These are phyloP conservation scores for Papilio protenor DNA, from an alignment of 2,888 invertebrate species.

Conservation along the genomic window DNA sequence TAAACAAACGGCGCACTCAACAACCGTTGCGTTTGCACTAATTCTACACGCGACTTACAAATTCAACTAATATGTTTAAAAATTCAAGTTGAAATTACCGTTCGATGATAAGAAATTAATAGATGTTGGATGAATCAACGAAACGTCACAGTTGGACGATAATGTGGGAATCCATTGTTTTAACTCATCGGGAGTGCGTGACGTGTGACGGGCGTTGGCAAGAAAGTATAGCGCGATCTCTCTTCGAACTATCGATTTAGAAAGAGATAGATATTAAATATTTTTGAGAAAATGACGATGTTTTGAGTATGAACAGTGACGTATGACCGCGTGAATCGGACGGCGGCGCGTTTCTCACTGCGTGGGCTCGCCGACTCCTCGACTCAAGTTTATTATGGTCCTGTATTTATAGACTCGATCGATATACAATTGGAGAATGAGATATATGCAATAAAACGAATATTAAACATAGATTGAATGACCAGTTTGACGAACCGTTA, in stretches of 20 bases:
- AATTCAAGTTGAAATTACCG: constrained; percentile 25
- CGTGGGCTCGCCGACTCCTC: constrained; percentile 53
- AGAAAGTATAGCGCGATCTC: constrained; percentile 24
- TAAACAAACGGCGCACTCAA: constrained; percentile 26
- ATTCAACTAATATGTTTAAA: constrained; percentile 10
- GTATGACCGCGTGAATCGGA: constrained; percentile 51
- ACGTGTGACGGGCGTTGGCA: constrained; percentile 26
- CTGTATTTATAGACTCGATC: constrained; percentile 71
- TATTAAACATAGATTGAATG: constrained; percentile 46
- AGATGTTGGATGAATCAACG: constrained; percentile 46
- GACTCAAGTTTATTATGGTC: constrained; percentile 60
- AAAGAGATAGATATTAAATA: constrained; percentile 26
- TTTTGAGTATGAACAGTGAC: constrained; percentile 39
- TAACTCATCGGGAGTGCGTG: constrained; percentile 28
- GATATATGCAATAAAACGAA: constrained; percentile 47
- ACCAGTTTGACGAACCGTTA: constrained; percentile 37
- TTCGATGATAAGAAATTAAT: constrained; percentile 42
- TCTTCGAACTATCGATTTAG: constrained; percentile 13
- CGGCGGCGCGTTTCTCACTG: constrained; percentile 69
- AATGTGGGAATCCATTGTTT: constrained; percentile 37
- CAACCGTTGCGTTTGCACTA: constrained; percentile 31
- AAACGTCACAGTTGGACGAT: constrained; percentile 34
- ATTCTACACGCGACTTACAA: constrained; percentile 33
- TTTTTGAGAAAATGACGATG: constrained; percentile 25
- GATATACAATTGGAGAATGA: constrained; percentile 51